Conservation (phyloP, 2,113 vertebrate genomes). For the Nasalis larvatus region DNA sequence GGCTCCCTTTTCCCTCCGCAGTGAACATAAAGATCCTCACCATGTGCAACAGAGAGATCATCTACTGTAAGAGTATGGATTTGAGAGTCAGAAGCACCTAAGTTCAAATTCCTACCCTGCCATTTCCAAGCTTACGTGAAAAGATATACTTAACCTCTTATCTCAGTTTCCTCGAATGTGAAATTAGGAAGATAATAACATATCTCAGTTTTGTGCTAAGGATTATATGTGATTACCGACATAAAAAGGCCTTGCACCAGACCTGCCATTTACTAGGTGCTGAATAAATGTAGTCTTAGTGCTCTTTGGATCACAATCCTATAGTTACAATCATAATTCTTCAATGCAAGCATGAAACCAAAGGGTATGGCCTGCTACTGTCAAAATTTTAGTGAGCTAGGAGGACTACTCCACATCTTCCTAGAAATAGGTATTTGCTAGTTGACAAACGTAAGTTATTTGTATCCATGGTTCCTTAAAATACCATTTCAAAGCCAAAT, state of each 20-base stretch:
- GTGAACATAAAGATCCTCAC: background rate
- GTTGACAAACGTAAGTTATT: background rate
- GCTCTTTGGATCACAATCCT: background rate
- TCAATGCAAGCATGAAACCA: background rate
- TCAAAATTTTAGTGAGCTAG: background rate
- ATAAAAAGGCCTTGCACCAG: background rate
- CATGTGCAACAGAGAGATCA: background rate
- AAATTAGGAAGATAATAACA: background rate
- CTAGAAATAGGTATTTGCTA: background rate
- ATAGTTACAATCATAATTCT: background rate
- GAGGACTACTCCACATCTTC: background rate
- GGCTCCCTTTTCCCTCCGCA: background rate
- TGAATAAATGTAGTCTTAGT: background rate
- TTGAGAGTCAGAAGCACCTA: background rate
- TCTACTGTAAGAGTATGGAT: background rate
- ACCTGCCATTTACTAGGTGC: background rate
- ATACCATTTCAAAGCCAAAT: constrained; percentile 41
- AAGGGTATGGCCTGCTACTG: background rate
- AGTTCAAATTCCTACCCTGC: background rate
- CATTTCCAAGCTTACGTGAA: background rate
- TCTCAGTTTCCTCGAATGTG: background rate
- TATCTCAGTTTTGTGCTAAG: background rate
- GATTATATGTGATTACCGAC: background rate
- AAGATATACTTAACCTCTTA: background rate
- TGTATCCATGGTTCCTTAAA: background rate